phyloP scores from a whole-genome alignment of 2,797 vertebrate genomes.

The Cyprinella venusta region DNA sequence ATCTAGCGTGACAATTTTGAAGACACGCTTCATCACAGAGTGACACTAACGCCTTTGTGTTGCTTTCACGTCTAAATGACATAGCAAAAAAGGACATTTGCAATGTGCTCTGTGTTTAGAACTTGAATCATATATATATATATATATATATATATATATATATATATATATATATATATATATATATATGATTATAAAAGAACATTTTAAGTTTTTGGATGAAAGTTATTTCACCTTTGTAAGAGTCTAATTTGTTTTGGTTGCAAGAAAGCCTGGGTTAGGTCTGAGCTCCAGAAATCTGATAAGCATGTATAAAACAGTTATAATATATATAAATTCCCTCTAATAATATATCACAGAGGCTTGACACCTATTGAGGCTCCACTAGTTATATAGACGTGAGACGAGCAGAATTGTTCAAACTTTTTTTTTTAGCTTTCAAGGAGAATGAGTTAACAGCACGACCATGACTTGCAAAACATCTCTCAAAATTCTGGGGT shows the following conservation, averaged over 20 bases:
- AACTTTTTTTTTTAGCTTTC: constrained; percentile 2
- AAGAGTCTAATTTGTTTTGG: not conserved
- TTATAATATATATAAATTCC: too few relatives aligned
- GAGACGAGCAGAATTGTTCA: not conserved
- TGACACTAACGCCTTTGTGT: constrained; percentile 40
- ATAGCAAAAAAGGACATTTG: not conserved
- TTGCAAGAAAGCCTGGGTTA: not conserved
- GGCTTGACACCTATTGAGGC: not conserved
- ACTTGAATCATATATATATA: too few relatives aligned
- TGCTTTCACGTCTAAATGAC: constrained; percentile 15
- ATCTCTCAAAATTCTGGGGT: not conserved
- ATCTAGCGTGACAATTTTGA: not conserved
- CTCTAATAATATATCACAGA: not conserved
- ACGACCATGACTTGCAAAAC: constrained; percentile 32
- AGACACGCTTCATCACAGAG: constrained; percentile 13
- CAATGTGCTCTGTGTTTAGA: not conserved
- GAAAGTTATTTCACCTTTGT: not conserved
- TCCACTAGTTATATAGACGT: not conserved
- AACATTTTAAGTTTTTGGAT: not conserved
- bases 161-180: too few relatives aligned
- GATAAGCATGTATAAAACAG: too few relatives aligned
- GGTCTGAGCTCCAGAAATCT: not conserved
- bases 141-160: too few relatives aligned
- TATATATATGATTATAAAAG: too few relatives aligned
- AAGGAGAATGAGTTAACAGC: not conserved